These are phyloP conservation scores for Drosophila guanche DNA, from an alignment of 1,140 invertebrate species.

Conservation along the genomic window DNA sequence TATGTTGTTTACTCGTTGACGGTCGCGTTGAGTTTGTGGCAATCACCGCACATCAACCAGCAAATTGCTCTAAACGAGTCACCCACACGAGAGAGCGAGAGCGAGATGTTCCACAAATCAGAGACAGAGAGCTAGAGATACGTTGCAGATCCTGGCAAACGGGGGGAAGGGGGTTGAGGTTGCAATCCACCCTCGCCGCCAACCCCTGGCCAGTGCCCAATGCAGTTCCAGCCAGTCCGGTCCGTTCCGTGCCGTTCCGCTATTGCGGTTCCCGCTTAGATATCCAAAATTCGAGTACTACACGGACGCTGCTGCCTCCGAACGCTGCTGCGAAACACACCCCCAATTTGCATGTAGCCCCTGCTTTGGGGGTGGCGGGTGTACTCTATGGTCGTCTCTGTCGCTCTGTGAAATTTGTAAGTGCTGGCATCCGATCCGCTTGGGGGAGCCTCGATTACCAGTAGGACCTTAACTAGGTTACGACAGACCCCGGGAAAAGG, in stretches of 20 bases:
- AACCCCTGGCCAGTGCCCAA: neutral
- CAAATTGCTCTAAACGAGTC: slow-evolving; percentile 79
- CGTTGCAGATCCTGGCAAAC: slow-evolving; percentile 6
- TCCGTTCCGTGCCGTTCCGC: slow-evolving; percentile 28
- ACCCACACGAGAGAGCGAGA: slow-evolving; percentile 27
- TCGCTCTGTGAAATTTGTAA: slow-evolving; percentile 27
- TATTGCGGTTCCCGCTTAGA: slow-evolving; percentile 43
- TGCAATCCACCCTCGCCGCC: slow-evolving; percentile 6
- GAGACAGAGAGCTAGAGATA: slow-evolving; percentile 9
- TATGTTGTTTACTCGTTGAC: slow-evolving; percentile 83
- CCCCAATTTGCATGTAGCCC: slow-evolving; percentile 68
- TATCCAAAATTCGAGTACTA: slow-evolving; percentile 24
- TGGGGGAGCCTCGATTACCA: slow-evolving; percentile 16
- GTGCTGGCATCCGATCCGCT: slow-evolving; percentile 32
- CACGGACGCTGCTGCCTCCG: no score
- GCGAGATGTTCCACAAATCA: slow-evolving; percentile 10
- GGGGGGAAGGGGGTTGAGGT: neutral
- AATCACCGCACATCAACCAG: slow-evolving; percentile 83
- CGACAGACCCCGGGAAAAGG: neutral
- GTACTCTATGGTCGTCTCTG: slow-evolving; percentile 60
- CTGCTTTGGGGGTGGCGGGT: no score
- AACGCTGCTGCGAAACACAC: slow-evolving; percentile 48
- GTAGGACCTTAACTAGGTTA: slow-evolving; percentile 40
- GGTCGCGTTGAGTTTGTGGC: slow-evolving; percentile 82
- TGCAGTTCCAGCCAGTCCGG: neutral